Evolutionary conservation across 1,140 invertebrate genomes (phyloP).

Genomic region (Ctenoplectra terminalis): DNA sequence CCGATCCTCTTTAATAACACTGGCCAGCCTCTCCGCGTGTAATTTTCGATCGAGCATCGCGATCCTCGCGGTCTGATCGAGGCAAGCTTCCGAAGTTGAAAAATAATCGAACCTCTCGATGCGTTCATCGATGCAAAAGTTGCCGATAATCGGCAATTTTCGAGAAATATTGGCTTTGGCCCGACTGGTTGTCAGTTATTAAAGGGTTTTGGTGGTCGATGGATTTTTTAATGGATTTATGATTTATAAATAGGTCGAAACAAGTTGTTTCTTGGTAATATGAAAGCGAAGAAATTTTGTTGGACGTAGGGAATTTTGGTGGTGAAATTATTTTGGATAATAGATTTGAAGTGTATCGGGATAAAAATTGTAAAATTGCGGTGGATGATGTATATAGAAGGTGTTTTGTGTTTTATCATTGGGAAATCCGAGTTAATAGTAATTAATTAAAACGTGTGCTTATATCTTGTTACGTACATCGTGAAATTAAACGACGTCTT

Average conservation of each 20-base stretch:
- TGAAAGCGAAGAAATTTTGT: too few species aligned
- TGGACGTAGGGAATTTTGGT: not conserved
- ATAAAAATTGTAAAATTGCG: not conserved
- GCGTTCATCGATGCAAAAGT: not conserved
- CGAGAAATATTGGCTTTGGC: not conserved
- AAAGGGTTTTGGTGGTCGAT: not conserved
- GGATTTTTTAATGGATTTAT: not conserved
- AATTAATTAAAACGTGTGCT: not conserved
- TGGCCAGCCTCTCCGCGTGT: not conserved
- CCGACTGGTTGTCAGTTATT: not conserved
- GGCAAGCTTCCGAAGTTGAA: not conserved
- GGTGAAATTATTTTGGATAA: too few species aligned
- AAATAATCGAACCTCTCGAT: not conserved
- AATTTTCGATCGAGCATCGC: constrained; percentile 37
- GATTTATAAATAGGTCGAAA: too few species aligned
- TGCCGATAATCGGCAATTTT: not conserved
- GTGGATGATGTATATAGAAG: not conserved
- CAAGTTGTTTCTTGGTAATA: not conserved
- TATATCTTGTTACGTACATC: not conserved
- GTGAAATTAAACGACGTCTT: not conserved
- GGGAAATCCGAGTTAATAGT: not conserved
- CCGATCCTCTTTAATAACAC: constrained; percentile 47
- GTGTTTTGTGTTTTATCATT: not conserved
- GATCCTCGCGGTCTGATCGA: not conserved
- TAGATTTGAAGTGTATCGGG: not conserved